Conservation (phyloP, 2,888 invertebrate genomes). For the Pterobdella sp. region DNA sequence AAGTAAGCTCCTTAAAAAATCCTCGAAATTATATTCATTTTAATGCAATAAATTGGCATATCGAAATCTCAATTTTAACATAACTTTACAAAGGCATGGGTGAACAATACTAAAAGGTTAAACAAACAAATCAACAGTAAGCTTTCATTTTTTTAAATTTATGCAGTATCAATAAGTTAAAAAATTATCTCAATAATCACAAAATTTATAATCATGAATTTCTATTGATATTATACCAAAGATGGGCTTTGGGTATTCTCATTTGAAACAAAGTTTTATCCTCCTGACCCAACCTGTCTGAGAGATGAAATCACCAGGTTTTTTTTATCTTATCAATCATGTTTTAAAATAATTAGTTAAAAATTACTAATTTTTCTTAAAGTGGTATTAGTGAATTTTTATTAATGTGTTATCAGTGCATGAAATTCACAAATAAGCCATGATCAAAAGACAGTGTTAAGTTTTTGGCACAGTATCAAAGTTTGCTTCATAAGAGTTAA, state of each 20-base stretch:
- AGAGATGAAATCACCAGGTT: conserved; percentile 58
- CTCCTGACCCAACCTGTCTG: conserved; percentile 89
- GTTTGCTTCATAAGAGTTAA: too few species aligned
- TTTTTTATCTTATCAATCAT: not conserved
- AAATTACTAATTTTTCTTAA: too few species aligned
- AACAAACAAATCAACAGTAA: conserved; percentile 17
- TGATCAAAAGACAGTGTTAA: too few species aligned
- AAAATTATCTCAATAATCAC: not conserved
- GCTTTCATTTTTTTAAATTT: conserved; percentile 34
- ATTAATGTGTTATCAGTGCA: too few species aligned
- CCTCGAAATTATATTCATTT: too few species aligned
- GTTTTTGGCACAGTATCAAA: too few species aligned
- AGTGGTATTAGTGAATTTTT: too few species aligned
- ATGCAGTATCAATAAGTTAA: not conserved
- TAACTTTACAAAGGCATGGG: not conserved
- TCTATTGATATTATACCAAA: conserved; percentile 51
- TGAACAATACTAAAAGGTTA: conserved; percentile 11
- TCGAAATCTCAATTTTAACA: not conserved
- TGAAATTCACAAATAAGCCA: too few species aligned
- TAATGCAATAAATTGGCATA: not conserved
- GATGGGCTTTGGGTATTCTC: conserved; percentile 83
- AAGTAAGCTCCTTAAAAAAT: conserved; percentile 25
- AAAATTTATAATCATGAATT: not conserved
- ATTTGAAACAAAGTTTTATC: conserved; percentile 98
- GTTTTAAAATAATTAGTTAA: too few species aligned